Base-by-base conservation (phyloP, 2,888 invertebrate genomes). In the Drosophila emarginata region DNA sequence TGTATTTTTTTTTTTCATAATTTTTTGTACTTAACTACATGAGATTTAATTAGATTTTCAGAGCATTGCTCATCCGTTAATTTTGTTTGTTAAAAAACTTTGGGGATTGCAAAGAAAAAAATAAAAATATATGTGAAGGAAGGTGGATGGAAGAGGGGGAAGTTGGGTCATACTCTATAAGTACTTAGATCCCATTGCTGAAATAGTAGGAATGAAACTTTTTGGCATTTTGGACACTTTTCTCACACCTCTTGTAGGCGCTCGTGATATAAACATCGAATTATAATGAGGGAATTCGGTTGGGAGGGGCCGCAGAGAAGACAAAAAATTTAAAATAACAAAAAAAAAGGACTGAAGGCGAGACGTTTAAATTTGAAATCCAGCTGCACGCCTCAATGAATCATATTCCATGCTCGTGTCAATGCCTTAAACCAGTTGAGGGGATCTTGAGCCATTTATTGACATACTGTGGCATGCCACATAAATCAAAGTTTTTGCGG, bases 401-500 rank as follows among this genome's bases (percentile, higher is more conserved):
- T 12, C 36, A 23, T 7, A n/a, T 28, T 21, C 36, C 9, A 7
- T 4, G 14, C n/a, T 5, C 9, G 6, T 26, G 57, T 0, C 51
- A 23, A 18, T 61, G 12, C 37, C 67, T 32, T 18, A 53, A 12
- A 28, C 32, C 32, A 54, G 18, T 54, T 9, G 56, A 28, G 21
- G 28, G 32, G 66, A 65, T 72, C 60, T 67, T 77, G 80, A 85
- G 86, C 75, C 78, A 80, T 64, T 80, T 81, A 81, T 81, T 86
- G 83, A 70, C 66, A 77, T 69, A 69, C 78, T 72, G 59, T 53
- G 65, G 64, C 77, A 77, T 68, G 60, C 61, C 64, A 67, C 80
- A 81, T 85, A 85, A 81, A 81, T 81, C 80, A 85, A 45, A 80
- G 75, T 37, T 64, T 64, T 60, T 39, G 57, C 57, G 15, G 36